Evolutionary conservation across 2,888 invertebrate genomes (phyloP).

Genomic region (Meiosimyza decipiens): DNA sequence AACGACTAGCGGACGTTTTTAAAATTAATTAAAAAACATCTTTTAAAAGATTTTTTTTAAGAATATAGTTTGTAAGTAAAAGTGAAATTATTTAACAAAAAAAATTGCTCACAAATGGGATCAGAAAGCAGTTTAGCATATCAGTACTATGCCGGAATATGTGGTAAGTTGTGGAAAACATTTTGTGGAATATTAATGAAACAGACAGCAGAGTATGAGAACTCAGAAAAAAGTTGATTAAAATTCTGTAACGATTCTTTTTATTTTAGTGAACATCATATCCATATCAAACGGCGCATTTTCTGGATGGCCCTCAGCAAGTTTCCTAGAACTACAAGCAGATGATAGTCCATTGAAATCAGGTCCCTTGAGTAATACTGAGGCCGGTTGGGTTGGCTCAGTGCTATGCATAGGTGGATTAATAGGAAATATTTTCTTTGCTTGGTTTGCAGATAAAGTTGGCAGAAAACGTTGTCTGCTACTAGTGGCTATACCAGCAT

Average conservation of each 20-base stretch:
- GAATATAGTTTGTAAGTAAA: background rate
- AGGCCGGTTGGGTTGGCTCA: constrained; percentile 64
- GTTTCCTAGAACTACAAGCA: constrained; percentile 58
- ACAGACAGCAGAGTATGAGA: background rate
- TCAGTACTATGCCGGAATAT: constrained; percentile 60
- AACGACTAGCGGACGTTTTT: too few species aligned
- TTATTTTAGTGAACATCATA: constrained; percentile 55
- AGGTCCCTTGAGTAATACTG: constrained; percentile 56
- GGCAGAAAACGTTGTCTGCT: constrained; percentile 58
- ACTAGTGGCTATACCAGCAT: constrained; percentile 54
- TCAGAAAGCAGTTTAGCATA: constrained; percentile 31
- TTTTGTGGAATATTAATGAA: background rate
- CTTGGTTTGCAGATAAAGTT: constrained; percentile 60
- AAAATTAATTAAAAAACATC: too few species aligned
- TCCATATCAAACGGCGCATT: constrained; percentile 60
- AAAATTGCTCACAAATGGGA: constrained; percentile 9
- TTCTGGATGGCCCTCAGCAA: constrained; percentile 63
- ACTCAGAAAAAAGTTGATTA: background rate
- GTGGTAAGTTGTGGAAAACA: constrained; percentile 53
- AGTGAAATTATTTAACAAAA: background rate
- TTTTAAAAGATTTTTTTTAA: too few species aligned
- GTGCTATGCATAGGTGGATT: constrained; percentile 61
- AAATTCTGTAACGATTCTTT: background rate
- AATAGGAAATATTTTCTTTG: constrained; percentile 58
- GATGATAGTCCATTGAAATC: constrained; percentile 55